These are phyloP conservation scores for Contarinia nasturtii DNA, from an alignment of 1,140 invertebrate genomes.

Conservation along the genomic window DNA sequence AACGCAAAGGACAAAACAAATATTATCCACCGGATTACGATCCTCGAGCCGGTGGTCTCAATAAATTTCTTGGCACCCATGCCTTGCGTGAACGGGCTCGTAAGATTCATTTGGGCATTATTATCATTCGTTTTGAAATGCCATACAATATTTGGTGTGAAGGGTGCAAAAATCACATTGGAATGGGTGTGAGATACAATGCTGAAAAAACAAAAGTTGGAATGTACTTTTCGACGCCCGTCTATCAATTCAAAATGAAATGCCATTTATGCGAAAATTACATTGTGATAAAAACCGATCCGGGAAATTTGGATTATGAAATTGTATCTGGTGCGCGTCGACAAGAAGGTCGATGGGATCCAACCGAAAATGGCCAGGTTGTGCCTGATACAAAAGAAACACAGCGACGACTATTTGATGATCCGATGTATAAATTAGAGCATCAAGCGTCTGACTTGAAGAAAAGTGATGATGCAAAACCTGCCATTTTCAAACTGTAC, in stretches of 20 bases:
- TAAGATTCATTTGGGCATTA: conserved; percentile 88
- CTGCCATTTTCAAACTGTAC: conserved; percentile 51
- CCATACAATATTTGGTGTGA: conserved; percentile 99
- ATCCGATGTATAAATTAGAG: conserved; percentile 93
- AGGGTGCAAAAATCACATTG: conserved; percentile 95
- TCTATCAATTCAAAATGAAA: conserved; percentile 98
- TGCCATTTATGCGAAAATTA: conserved; percentile 97
- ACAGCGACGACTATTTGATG: conserved; percentile 69
- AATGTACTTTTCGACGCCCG: conserved; percentile 95
- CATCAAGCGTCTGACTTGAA: conserved; percentile 69
- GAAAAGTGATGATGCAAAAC: conserved; percentile 46
- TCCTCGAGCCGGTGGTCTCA: conserved; percentile 66
- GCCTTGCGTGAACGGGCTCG: conserved; percentile 84
- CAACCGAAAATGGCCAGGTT: conserved; percentile 86
- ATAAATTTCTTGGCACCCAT: conserved; percentile 88
- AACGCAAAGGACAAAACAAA: conserved; percentile 92
- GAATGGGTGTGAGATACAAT: conserved; percentile 95
- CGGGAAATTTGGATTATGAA: conserved; percentile 92
- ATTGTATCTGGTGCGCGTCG: conserved; percentile 84
- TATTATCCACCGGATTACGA: conserved; percentile 99
- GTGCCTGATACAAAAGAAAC: conserved; percentile 77
- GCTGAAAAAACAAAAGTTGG: conserved; percentile 97
- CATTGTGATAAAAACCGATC: conserved; percentile 98
- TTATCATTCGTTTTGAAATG: conserved; percentile 99
- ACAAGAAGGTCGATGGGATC: conserved; percentile 97